Evolutionary conservation across 2,888 invertebrate genomes (phyloP), one percentile per base, ranked within the genome.

Genomic region (Saturnia japonica): DNA sequence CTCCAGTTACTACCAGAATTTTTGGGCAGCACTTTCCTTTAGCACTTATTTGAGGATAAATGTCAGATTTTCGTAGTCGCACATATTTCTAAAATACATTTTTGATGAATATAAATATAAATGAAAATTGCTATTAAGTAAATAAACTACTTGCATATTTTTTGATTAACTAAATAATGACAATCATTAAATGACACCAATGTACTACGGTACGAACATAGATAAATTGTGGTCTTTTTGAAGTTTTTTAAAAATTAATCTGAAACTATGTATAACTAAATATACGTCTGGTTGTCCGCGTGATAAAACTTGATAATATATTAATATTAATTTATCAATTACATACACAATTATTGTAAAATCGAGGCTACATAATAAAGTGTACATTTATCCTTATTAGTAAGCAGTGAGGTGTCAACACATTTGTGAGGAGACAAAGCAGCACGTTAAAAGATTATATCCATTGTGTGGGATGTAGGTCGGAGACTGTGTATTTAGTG

Each of bases 361-460:
- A 76, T 12, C 57, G 3, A 60, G 28, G 57, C 19, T 60, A 60
- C 57, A 60, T 28, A 11, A 60, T 64, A 34, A 62, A 64, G n/a
- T 64, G 40, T 64, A 81, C 83, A 84, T 85, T 83, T 82, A 80
- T 79, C 80, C 82, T 83, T 83, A 85, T 83, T 83, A 85, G 74
- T 78, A 73, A 75, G 75, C 75, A 74, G 72, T 75, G 75, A 79
- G 81, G 80, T 68, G 68, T 64, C 64, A 40, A 54, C 84, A 79
- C 83, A 82, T 82, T 82, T 79, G 77, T 77, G 71, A 76, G 76
- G 74, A 77, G 80, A 87, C 88, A 89, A 89, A 88, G 88, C 76
- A 80, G 69, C 75, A 79, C 85, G 85, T 87, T 87, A 88, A 87
- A 86, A 88, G 88, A 88, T 87, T 88, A 88, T 88, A 82, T 82